Evolutionary conservation across 2,113 vertebrate genomes (phyloP).

Genomic region (Lanius collurio): DNA sequence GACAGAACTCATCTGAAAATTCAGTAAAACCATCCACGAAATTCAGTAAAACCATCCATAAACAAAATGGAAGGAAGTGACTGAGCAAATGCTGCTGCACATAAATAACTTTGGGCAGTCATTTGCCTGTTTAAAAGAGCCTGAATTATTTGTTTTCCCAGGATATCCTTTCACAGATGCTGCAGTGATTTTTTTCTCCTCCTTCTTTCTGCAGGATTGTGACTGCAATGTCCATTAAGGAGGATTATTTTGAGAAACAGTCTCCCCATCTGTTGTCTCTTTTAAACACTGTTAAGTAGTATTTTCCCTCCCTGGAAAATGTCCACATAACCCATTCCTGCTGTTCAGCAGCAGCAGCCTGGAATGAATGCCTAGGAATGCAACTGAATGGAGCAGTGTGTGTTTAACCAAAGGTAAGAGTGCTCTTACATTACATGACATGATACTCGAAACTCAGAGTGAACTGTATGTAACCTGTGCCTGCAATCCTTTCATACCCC

Average conservation of each 20-base stretch:
- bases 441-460: not conserved
- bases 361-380: not conserved
- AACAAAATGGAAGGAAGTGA: not conserved
- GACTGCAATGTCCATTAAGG: not conserved
- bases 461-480: not conserved
- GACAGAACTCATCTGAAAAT: not conserved
- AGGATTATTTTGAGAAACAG: conserved; percentile 33
- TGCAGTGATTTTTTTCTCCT: not conserved
- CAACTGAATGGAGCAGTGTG: not conserved
- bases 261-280: not conserved
- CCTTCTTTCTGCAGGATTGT: not conserved
- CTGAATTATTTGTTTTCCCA: conserved; percentile 19
- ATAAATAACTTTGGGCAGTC: not conserved
- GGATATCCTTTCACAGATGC: conserved; percentile 17
- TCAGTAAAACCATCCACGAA: not conserved
- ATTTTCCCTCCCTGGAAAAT: not conserved
- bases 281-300: conserved; percentile 9
- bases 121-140: not conserved
- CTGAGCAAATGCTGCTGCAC: not conserved
- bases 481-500: not conserved
- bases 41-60: not conserved
- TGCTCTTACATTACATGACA: not conserved
- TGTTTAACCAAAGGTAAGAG: not conserved
- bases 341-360: not conserved
- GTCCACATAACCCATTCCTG: not conserved